Evolutionary conservation across 2,888 invertebrate genomes (phyloP), one percentile per base, ranked within the genome.

Genomic region (Charanyca ferruginea): DNA sequence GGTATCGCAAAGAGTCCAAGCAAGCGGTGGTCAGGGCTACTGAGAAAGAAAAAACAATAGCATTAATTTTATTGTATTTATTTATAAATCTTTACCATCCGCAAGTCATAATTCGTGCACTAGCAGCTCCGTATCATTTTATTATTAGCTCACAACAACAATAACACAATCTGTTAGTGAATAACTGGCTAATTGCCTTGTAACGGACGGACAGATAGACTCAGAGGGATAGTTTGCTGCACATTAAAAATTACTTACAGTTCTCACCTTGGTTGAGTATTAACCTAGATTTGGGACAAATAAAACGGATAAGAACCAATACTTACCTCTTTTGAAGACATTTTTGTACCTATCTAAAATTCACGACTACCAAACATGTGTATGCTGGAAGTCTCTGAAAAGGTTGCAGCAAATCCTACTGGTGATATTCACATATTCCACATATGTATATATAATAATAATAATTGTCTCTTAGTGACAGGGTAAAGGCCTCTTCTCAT

Each of bases 281-380:
- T 69, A 48, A 66, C 63, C 45, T 52, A 41, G 25, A 71, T 68
- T 52, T 41, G 16, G 63, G 23, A 25, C 63, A 62, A 71, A 63
- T 18, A 23, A 25, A 45, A 25, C 20, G 6, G 20, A 5, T 22
- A 8, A 52, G 25, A 41, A 25, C 18, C 5, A n/a, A n/a, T n/a
- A n/a, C 20, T 8, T 11, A 16, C 58, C 16, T 7, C 7, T 7
- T 22, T 13, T 13, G 11, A 1, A 16, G 16, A 0, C 18, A 25
- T 23, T 32, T 11, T 25, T 9, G 18, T 1, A 3, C 5, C 0
- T 13, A 20, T 45, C 35, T 25, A 1, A 2, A 28, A 8, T 25
- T 25, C 25, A 25, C 25, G 25, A 25, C 4, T 3, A 25, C 25
- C 25, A 25, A 25, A 38, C 11, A 9, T 13, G 5, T 20, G 20